Evolutionary conservation across 2,113 vertebrate genomes (phyloP).

Genomic region (Microcebus griseorufus): DNA sequence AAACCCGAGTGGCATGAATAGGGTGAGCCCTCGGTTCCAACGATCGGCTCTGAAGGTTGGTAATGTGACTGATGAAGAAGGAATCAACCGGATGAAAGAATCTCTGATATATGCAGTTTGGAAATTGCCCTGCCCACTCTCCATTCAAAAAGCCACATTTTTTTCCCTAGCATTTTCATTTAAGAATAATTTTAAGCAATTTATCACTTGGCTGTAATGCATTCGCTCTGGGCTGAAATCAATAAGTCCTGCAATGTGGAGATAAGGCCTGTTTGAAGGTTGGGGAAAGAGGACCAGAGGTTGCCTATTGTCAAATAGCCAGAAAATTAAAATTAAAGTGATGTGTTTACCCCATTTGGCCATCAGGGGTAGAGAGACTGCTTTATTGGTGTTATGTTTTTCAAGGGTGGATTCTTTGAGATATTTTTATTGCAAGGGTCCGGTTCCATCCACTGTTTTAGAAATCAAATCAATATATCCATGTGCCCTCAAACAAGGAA

Average conservation of each 20-base stretch:
- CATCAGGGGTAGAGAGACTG: constrained; percentile 29
- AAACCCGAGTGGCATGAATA: neutral
- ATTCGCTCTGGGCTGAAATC: constrained; percentile 70
- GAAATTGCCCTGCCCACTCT: constrained; percentile 53
- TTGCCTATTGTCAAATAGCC: constrained; percentile 72
- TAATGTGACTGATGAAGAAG: neutral
- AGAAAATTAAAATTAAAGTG: constrained; percentile 69
- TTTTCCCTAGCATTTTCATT: constrained; percentile 61
- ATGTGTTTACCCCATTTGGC: constrained; percentile 49
- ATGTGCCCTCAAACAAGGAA: neutral
- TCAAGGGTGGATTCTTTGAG: constrained; percentile 36
- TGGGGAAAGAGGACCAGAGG: constrained; percentile 55
- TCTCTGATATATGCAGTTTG: constrained; percentile 39
- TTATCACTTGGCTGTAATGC: constrained; percentile 79
- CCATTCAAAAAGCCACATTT: constrained; percentile 57
- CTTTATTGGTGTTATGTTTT: neutral
- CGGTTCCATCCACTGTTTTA: neutral
- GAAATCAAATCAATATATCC: constrained; percentile 22
- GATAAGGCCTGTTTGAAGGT: constrained; percentile 75
- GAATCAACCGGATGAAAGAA: neutral
- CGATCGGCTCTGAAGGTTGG: neutral
- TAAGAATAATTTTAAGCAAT: constrained; percentile 78
- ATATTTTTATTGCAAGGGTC: neutral
- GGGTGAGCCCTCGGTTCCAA: neutral
- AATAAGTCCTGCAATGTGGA: constrained; percentile 71